Base-by-base conservation (phyloP, 1,140 invertebrate genomes). In the Leptinotarsa defecta region DNA sequence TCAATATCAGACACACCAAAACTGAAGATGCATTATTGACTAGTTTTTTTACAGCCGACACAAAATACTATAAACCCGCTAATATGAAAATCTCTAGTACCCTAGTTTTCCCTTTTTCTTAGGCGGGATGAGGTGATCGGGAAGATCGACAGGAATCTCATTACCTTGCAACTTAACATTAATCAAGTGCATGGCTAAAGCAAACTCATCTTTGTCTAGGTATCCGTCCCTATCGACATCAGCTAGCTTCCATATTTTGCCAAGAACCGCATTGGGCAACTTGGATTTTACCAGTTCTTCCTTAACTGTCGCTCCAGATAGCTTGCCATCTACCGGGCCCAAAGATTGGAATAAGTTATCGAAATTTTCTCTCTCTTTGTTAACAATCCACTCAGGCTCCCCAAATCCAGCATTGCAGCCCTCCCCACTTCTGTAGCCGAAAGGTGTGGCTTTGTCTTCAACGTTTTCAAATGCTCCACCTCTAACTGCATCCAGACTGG, bases 251-350 rank as follows among this genome's bases (percentile, higher is more conserved):
- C 98, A 99, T 79, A 98, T 95, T 88, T 99, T 99, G 48, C 96
- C 96, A 74, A 99, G 90, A 13, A 99, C 95, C 19, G 93, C 93
- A 86, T 99, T 99, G 0, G 98, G 98, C 77, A 99, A 89, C 88
- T 99, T 99, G 4, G 97, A 99, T 87, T 98, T 99, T 62, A 99
- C 91, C 93, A 99, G 96, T 88, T 99, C 96, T 22, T 91, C 90
- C 88, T 98, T 99, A 57, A 97, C 97, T 80, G 93, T 93, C 90
- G 93, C 90, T 74, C 98, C 97, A 49, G 94, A 94, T 75, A 99
- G 92, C 88, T 98, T 99, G 69, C 96, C 96, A 87, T 98, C 94
- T 71, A 93, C 88, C 43, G 97, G 97, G 76, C 90, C 90, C 48
- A 99, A 90, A 57, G 87, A 89, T 69, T 94, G 88, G 87, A 99